These are phyloP conservation scores for Dromius quadrimaculatus DNA, from an alignment of 2,888 invertebrate species.

Conservation along the genomic window DNA sequence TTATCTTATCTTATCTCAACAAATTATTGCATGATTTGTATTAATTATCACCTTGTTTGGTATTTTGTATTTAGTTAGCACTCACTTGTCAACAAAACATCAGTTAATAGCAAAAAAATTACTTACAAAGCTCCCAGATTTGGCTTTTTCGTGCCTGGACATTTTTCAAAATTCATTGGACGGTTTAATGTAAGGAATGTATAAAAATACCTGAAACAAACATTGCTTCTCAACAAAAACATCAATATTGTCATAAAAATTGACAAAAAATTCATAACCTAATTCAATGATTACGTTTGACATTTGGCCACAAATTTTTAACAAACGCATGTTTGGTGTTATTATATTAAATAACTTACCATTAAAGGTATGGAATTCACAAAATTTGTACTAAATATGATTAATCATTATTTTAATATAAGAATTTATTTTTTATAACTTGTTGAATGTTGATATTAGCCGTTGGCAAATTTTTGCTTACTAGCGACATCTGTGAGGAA, in stretches of 20 bases:
- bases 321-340: neutral
- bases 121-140: constrained; percentile 75
- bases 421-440: constrained; percentile 26
- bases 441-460: constrained; percentile 40
- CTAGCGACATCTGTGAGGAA: neutral
- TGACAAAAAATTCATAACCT: constrained; percentile 29
- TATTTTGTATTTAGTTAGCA: no score
- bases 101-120: no score
- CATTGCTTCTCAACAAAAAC: neutral
- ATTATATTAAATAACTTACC: neutral
- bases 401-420: constrained; percentile 18
- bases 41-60: no score
- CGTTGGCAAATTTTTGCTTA: constrained; percentile 13
- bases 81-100: neutral
- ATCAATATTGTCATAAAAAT: neutral
- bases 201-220: constrained; percentile 37
- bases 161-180: constrained; percentile 63
- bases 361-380: constrained; percentile 8
- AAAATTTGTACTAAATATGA: constrained; percentile 24
- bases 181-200: no score
- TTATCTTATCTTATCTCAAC: neutral
- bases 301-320: neutral
- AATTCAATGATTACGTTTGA: constrained; percentile 6
- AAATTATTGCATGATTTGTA: neutral
- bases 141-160: constrained; percentile 75